Percentiles rank a stretch among this genome's conserved stretches.
Conservation (phyloP, 1,140 invertebrate species). For the Conopomorpha cramerella region DNA sequence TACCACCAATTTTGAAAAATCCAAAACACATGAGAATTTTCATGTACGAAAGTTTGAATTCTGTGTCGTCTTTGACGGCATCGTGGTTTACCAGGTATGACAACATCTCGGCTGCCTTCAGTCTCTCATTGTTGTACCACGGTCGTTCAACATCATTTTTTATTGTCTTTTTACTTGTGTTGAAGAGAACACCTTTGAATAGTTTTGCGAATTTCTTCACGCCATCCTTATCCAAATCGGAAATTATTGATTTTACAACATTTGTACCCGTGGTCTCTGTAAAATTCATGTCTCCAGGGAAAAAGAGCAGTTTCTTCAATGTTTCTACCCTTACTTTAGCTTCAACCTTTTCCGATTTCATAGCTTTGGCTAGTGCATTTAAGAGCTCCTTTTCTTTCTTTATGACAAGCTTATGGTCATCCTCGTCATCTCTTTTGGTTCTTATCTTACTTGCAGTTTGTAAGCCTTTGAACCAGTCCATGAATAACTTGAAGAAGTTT, state of each 20-base stretch:
- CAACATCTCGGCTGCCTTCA: constrained; percentile 68
- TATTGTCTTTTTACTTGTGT: constrained; percentile 55
- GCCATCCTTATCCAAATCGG: constrained; percentile 62
- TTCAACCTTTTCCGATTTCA: constrained; percentile 54
- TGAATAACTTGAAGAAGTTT: constrained; percentile 62
- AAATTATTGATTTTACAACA: constrained; percentile 65
- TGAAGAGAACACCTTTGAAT: constrained; percentile 63
- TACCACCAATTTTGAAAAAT: constrained; percentile 62
- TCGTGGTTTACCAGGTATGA: constrained; percentile 69
- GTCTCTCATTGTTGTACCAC: constrained; percentile 70
- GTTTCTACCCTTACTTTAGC: constrained; percentile 59
- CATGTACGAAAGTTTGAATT: constrained; percentile 70
- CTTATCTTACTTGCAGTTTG: constrained; percentile 48
- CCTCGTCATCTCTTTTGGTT: constrained; percentile 44
- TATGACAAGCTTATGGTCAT: constrained; percentile 58
- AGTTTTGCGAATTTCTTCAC: constrained; percentile 65
- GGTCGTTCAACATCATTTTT: constrained; percentile 47
- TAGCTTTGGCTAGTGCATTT: constrained; percentile 47
- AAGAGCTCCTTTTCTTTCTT: constrained; percentile 62
- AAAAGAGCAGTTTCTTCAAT: constrained; percentile 66
- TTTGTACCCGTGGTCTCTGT: constrained; percentile 71
- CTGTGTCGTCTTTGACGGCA: constrained; percentile 59
- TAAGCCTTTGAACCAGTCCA: constrained; percentile 60
- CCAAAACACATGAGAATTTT: constrained; percentile 67
- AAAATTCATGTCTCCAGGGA: constrained; percentile 71